phyloP scores from a whole-genome alignment of 2,888 invertebrate genomes.

The Choristoneura rosaceana region DNA sequence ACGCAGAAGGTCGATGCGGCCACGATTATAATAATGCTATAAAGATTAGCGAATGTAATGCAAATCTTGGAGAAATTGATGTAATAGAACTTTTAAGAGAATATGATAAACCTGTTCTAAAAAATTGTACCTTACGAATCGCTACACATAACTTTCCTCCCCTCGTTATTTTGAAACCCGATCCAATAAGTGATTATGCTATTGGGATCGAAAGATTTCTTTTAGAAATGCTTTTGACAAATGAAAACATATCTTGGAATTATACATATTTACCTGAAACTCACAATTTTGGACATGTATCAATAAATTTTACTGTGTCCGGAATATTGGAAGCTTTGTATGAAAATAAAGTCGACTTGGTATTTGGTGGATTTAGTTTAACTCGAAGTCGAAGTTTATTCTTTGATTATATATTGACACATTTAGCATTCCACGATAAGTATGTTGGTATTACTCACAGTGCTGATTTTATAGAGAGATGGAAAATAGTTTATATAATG shows the following conservation, averaged over 20 bases:
- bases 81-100: conserved; percentile 18
- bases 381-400: conserved; percentile 10
- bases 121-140: conserved; percentile 38
- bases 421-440: conserved; percentile 33
- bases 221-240: conserved; percentile 23
- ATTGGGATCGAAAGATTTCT: conserved; percentile 36
- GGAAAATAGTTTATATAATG: conserved; percentile 39
- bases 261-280: conserved; percentile 22
- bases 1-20: conserved; percentile 41
- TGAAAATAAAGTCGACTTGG: conserved; percentile 36
- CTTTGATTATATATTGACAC: conserved; percentile 39
- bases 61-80: conserved; percentile 4
- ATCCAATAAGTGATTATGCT: conserved; percentile 1
- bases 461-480: conserved; percentile 22
- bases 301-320: conserved; percentile 29
- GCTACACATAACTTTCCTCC: conserved; percentile 38
- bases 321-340: conserved; percentile 31
- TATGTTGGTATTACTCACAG: conserved; percentile 27
- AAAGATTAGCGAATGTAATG: conserved; percentile 39
- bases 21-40: conserved; percentile 39
- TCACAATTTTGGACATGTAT: conserved; percentile 31
- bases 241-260: conserved; percentile 32
- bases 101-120: conserved; percentile 20
- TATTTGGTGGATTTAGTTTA: conserved; percentile 39
- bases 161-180: conserved; percentile 21